A percentile compares a stretch with the other conserved stretches of the same genome.
phyloP scores from a whole-genome alignment of 2,797 vertebrate genomes.

The Astyanax mexicanus region DNA sequence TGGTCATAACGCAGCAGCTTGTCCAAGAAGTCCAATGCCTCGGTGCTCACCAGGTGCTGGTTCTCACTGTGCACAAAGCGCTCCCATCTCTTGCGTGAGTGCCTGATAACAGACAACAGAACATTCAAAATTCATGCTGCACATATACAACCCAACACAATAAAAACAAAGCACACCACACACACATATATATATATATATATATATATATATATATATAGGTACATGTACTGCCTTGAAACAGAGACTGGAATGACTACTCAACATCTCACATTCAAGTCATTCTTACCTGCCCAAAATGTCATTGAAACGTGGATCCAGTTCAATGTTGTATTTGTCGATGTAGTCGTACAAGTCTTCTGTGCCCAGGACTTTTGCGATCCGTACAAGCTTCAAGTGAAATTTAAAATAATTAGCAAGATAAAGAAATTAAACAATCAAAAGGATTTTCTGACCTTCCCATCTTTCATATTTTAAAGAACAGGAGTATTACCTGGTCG shows the following conservation, averaged over 20 bases:
- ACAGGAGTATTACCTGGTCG: conserved; percentile 86
- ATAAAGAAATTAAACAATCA: neutral
- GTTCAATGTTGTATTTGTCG: conserved; percentile 99
- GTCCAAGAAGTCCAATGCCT: conserved; percentile 93
- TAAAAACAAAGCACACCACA: neutral
- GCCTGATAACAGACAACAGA: conserved; percentile 72
- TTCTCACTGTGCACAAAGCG: conserved; percentile 99
- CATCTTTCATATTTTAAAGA: neutral
- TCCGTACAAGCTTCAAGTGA: conserved; percentile 91
- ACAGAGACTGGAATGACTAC: neutral
- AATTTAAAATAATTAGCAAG: neutral
- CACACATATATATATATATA: no score
- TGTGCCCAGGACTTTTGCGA: conserved; percentile 97
- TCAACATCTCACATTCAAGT: neutral
- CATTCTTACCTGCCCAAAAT: conserved; percentile 91
- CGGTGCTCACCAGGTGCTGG: conserved; percentile 97
- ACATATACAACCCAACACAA: neutral
- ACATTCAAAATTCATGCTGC: conserved; percentile 4
- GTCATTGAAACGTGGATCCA: conserved; percentile 99
- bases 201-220: no score
- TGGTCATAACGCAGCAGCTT: conserved; percentile 95
- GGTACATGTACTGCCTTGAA: no score
- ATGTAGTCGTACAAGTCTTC: conserved; percentile 99
- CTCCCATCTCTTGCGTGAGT: conserved; percentile 99
- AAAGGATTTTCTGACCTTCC: neutral